A percentile compares a stretch with the other conserved stretches of the same genome.
Evolutionary conservation across 2,888 invertebrate species (phyloP).

Genomic region (Neoscelio sp.): DNA sequence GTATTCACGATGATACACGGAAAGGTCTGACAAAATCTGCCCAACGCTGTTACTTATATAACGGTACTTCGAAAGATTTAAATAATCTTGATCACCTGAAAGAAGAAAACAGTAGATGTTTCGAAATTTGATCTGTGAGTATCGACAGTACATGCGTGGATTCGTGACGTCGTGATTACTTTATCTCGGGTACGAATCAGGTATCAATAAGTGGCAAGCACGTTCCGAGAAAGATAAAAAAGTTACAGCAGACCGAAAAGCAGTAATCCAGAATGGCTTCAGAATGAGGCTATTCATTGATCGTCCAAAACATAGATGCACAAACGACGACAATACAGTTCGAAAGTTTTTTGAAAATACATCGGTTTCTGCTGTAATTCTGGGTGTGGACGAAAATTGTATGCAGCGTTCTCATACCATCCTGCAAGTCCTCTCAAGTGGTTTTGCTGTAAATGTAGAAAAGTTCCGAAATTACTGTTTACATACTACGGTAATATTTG

Average conservation of each 20-base stretch:
- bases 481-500: background rate
- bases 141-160: constrained; percentile 1
- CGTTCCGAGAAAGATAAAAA: constrained; percentile 14
- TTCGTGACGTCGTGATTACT: background rate
- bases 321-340: constrained; percentile 53
- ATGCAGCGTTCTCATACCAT: constrained; percentile 32
- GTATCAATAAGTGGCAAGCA: constrained; percentile 12
- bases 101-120: background rate
- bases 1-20: background rate
- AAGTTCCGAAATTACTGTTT: constrained; percentile 1
- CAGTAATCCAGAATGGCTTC: constrained; percentile 15
- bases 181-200: background rate
- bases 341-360: constrained; percentile 51
- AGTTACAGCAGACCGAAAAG: constrained; percentile 5
- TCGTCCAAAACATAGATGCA: constrained; percentile 39
- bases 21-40: constrained; percentile 48
- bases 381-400: constrained; percentile 16
- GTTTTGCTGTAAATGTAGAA: constrained; percentile 12
- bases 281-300: constrained; percentile 31
- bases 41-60: constrained; percentile 32
- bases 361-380: constrained; percentile 20
- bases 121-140: background rate
- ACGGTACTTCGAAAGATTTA: constrained; percentile 10
- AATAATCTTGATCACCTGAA: background rate
- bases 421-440: constrained; percentile 1